phyloP scores from a whole-genome alignment of 1,140 invertebrate genomes.

The Harlomillsia oculata region DNA sequence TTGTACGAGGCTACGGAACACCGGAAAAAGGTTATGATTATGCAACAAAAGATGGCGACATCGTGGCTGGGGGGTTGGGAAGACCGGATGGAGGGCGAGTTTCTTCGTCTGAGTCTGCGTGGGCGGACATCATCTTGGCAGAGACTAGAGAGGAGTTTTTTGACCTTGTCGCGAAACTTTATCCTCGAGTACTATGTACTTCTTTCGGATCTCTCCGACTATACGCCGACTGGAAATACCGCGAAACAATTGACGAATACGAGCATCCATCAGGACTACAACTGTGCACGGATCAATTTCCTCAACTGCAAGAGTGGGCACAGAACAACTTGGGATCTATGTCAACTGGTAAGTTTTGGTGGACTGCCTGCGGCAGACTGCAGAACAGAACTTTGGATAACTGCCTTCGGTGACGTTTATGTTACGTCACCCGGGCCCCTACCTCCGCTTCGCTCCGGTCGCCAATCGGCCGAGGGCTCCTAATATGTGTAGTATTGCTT shows the following conservation, averaged over 20 bases:
- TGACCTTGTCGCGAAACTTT: not conserved
- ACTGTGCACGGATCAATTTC: not conserved
- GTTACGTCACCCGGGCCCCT: not conserved
- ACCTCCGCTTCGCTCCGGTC: not conserved
- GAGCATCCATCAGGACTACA: not conserved
- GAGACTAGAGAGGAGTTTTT: slow-evolving; percentile 9
- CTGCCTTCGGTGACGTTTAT: too few species aligned
- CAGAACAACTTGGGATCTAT: not conserved
- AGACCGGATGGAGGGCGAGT: not conserved
- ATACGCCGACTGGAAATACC: not conserved
- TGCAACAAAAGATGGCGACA: slow-evolving; percentile 5
- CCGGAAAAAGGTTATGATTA: not conserved
- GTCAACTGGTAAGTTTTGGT: not conserved
- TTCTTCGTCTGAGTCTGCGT: too few species aligned
- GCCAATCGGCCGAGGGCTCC: too few species aligned
- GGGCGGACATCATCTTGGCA: too few species aligned
- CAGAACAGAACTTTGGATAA: too few species aligned
- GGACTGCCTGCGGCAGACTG: not conserved
- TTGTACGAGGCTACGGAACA: not conserved
- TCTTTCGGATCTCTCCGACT: not conserved
- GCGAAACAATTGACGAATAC: not conserved
- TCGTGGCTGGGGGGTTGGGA: slow-evolving; percentile 6
- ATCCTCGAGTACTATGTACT: not conserved
- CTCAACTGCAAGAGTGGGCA: slow-evolving; percentile 4
- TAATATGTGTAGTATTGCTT: too few species aligned